phyloP scores from a whole-genome alignment of 2,113 vertebrate genomes.

The Genyomyrus donnyi region DNA sequence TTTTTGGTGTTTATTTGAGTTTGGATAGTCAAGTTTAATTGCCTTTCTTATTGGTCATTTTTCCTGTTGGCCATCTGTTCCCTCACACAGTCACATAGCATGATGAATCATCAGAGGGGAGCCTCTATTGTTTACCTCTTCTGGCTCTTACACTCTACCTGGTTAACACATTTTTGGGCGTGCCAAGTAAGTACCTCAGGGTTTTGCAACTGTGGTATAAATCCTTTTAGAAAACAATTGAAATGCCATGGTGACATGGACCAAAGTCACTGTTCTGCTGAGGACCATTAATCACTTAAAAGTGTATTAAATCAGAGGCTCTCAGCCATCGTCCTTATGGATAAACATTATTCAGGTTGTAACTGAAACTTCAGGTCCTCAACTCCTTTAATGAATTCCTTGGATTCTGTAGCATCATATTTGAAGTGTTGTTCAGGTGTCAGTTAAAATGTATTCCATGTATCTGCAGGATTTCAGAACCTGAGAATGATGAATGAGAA shows the following conservation, averaged over 20 bases:
- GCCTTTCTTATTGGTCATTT: background rate
- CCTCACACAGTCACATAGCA: background rate
- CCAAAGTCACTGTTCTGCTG: background rate
- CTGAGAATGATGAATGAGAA: background rate
- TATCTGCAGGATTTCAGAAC: background rate
- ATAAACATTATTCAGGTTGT: background rate
- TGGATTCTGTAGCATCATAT: background rate
- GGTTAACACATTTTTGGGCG: background rate
- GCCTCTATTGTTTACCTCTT: background rate
- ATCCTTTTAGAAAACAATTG: background rate
- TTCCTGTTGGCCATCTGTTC: background rate
- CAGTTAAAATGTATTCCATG: background rate
- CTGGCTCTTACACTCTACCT: background rate
- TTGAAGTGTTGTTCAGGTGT: background rate
- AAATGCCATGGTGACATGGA: background rate
- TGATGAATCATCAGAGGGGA: background rate
- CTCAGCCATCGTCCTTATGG: background rate
- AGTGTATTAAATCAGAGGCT: background rate
- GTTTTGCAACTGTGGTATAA: background rate
- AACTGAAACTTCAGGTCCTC: background rate
- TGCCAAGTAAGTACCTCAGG: background rate
- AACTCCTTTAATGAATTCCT: background rate
- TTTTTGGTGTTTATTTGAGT: background rate
- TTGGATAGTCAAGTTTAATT: background rate
- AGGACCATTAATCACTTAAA: background rate